These are phyloP conservation scores for Spongia lamella DNA, from an alignment of 37 sponge, comb jelly and placozoan genomes.

Conservation along the genomic window DNA sequence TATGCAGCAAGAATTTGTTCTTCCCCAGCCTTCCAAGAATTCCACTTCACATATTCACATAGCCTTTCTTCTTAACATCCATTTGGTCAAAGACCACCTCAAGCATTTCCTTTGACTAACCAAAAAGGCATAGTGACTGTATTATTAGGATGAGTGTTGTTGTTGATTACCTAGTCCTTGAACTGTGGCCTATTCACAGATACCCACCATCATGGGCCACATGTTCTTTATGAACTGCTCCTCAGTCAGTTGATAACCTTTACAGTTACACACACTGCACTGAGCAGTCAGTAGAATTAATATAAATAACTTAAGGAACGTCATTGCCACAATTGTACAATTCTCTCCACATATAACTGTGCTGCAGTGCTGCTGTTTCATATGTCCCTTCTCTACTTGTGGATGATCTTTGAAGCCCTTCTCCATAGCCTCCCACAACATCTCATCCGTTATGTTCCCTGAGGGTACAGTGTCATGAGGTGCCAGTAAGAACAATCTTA, in stretches of 20 bases:
- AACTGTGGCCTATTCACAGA: background rate
- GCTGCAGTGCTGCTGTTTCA: background rate
- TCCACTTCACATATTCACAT: background rate
- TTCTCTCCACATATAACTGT: background rate
- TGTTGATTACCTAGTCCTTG: background rate
- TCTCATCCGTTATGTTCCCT: background rate
- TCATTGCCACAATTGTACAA: background rate
- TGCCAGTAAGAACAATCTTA: too few relatives aligned
- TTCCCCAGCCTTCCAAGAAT: conserved; percentile 7
- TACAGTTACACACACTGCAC: background rate
- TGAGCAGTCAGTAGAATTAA: too few relatives aligned
- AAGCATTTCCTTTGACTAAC: background rate
- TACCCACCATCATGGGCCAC: too few relatives aligned
- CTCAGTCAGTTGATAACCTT: conserved; percentile 1
- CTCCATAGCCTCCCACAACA: background rate
- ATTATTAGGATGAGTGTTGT: too few relatives aligned
- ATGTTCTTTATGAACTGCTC: conserved; percentile 2
- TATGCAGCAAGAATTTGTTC: background rate
- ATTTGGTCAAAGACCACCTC: background rate
- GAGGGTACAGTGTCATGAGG: too few relatives aligned
- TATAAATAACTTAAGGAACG: too few relatives aligned
- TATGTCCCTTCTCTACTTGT: conserved; percentile 3
- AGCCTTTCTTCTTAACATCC: conserved; percentile 1
- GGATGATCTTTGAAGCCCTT: background rate
- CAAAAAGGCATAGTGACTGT: background rate